Evolutionary conservation across 1,140 invertebrate species (phyloP).

Genomic region (Pissodes strobi): DNA sequence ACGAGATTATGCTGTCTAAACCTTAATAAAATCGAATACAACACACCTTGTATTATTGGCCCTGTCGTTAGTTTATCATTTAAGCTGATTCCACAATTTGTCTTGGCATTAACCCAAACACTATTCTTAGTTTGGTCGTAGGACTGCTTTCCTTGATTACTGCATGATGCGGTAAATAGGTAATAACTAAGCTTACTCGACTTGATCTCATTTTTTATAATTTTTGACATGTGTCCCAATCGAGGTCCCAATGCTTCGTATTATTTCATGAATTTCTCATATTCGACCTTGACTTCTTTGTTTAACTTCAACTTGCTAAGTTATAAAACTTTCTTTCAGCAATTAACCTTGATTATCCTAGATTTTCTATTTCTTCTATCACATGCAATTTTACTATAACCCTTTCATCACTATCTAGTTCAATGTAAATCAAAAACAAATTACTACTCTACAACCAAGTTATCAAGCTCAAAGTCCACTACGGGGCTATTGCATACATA

Average conservation of each 20-base stretch:
- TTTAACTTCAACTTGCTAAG: background rate
- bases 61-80: conserved; percentile 45
- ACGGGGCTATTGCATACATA: too few species aligned
- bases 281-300: background rate
- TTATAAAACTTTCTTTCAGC: background rate
- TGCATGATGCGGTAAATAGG: conserved; percentile 49
- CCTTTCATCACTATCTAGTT: background rate
- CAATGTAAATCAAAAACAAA: too few species aligned
- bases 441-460: too few species aligned
- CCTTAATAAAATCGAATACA: conserved; percentile 40
- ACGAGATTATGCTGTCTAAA: conserved; percentile 32
- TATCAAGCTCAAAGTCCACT: too few species aligned
- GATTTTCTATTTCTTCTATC: background rate
- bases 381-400: background rate
- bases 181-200: background rate
- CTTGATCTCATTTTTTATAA: background rate
- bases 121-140: conserved; percentile 36
- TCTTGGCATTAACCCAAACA: conserved; percentile 16
- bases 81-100: background rate
- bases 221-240: conserved; percentile 7
- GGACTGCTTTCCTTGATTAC: conserved; percentile 40
- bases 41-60: conserved; percentile 38
- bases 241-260: conserved; percentile 11
- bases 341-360: background rate
- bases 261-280: conserved; percentile 4